These are phyloP conservation scores for Scopus umbretta DNA, from an alignment of 2,113 vertebrate species.

Conservation along the genomic window DNA sequence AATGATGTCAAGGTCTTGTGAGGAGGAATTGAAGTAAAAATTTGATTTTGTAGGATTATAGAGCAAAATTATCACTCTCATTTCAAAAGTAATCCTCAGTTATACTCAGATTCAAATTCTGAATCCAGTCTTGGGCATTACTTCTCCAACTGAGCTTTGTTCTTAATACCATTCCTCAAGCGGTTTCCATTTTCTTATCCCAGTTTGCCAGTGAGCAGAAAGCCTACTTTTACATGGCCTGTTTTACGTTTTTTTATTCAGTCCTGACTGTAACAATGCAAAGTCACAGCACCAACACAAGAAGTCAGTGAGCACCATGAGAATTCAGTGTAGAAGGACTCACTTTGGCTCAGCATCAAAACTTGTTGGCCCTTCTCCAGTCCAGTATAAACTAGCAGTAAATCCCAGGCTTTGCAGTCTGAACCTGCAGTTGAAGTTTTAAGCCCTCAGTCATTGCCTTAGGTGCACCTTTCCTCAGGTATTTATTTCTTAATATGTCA, in stretches of 20 bases:
- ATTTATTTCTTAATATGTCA: neutral
- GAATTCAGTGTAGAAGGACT: neutral
- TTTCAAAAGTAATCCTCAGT: neutral
- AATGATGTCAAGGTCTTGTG: neutral
- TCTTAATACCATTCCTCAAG: neutral
- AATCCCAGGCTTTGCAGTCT: neutral
- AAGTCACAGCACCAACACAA: neutral
- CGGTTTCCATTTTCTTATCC: neutral
- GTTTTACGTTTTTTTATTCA: neutral
- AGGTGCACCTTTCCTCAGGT: neutral
- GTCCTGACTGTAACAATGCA: rapidly evolving
- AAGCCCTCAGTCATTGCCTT: neutral
- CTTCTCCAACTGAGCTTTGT: neutral
- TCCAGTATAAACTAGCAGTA: neutral
- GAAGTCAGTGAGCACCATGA: neutral
- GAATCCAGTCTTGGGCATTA: neutral
- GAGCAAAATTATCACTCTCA: neutral
- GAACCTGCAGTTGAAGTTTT: neutral
- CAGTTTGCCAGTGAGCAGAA: neutral
- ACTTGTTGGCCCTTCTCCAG: neutral
- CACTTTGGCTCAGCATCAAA: neutral
- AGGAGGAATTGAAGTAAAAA: neutral
- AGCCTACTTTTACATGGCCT: neutral
- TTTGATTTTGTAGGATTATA: neutral
- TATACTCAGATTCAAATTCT: neutral